Evolutionary conservation across 1,140 invertebrate genomes (phyloP).

Genomic region (Pseudomyrmex concolor): DNA sequence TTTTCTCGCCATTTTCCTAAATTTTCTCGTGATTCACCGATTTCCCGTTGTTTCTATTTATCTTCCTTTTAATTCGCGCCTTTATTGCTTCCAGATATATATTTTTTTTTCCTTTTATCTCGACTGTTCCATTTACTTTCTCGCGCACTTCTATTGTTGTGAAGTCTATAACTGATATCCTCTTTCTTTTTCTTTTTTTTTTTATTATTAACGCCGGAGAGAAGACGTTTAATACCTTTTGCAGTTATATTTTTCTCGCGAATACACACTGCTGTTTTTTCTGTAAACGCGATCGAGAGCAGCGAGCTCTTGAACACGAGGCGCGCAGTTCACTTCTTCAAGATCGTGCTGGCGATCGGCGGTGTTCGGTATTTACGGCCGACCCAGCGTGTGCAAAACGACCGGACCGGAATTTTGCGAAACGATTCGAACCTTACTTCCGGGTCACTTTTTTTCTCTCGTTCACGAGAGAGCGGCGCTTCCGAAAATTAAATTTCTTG

Average conservation of each 20-base stretch:
- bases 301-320: background rate
- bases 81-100: conserved; percentile 11
- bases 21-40: conserved; percentile 2
- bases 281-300: conserved; percentile 36
- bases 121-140: background rate
- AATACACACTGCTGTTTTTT: conserved; percentile 29
- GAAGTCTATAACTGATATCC: conserved; percentile 30
- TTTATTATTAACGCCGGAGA: background rate
- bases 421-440: conserved; percentile 33
- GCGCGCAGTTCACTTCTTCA: conserved; percentile 31
- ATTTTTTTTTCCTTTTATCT: conserved; percentile 20
- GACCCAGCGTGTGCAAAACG: conserved; percentile 14
- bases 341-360: conserved; percentile 21
- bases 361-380: conserved; percentile 33
- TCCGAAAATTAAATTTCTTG: conserved; percentile 71
- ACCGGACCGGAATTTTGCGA: conserved; percentile 25
- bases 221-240: conserved; percentile 39
- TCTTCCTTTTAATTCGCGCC: conserved; percentile 32
- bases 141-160: background rate
- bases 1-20: conserved; percentile 24
- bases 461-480: conserved; percentile 7
- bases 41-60: conserved; percentile 10
- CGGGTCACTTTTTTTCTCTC: conserved; percentile 38
- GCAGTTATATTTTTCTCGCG: background rate
- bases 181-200: background rate